These are phyloP conservation scores for Mohoua ochrocephala DNA, from an alignment of 2,113 vertebrate genomes.

Conservation along the genomic window DNA sequence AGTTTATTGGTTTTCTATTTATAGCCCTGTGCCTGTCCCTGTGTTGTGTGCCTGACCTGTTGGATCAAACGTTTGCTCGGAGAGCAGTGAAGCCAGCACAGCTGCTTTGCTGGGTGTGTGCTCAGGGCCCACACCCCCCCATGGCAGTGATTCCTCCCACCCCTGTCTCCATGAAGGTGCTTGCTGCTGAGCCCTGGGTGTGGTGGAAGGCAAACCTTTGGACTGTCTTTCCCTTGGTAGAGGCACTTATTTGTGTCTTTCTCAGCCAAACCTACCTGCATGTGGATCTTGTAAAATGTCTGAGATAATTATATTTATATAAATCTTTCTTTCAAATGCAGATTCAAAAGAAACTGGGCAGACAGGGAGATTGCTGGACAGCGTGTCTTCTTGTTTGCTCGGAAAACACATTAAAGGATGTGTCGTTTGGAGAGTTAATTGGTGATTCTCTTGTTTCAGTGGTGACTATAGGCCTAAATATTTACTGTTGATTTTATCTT, in stretches of 20 bases:
- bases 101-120: fast-evolving
- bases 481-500: not conserved
- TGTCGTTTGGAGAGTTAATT: not conserved
- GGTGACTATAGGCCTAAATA: not conserved
- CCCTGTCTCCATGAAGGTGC: not conserved
- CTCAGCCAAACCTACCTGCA: not conserved
- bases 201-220: not conserved
- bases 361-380: not conserved
- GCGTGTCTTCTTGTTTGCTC: not conserved
- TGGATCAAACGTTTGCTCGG: not conserved
- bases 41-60: not conserved
- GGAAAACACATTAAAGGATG: not conserved
- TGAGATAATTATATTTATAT: not conserved
- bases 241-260: not conserved
- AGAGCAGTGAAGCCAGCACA: not conserved
- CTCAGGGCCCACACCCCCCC: not conserved
- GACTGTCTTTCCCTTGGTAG: not conserved
- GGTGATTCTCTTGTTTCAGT: not conserved
- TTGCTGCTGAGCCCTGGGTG: not conserved
- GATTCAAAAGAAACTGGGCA: not conserved
- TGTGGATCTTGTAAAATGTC: not conserved
- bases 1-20: constrained; percentile 5
- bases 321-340: not conserved
- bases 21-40: not conserved
- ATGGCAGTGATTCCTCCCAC: not conserved